Evolutionary conservation across 2,113 vertebrate genomes (phyloP).

Genomic region (Hippocampus comes): DNA sequence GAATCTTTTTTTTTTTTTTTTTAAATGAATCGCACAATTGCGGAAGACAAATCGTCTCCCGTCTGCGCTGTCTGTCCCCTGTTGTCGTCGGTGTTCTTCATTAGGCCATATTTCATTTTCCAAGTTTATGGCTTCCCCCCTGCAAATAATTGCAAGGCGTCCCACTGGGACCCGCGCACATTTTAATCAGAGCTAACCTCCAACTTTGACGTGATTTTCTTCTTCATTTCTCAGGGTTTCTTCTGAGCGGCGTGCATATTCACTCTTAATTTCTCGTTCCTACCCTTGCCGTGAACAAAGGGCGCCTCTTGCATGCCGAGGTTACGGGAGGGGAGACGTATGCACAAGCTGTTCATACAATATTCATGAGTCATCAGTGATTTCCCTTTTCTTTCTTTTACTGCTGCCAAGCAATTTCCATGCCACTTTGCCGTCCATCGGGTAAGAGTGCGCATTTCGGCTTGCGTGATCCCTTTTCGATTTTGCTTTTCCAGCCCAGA

Average conservation of each 20-base stretch:
- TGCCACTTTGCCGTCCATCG: too few species aligned
- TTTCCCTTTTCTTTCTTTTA: constrained; percentile 8
- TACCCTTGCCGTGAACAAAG: constrained; percentile 49
- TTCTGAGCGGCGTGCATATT: constrained; percentile 63
- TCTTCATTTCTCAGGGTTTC: constrained; percentile 52
- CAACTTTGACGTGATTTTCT: constrained; percentile 59
- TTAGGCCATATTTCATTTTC: constrained; percentile 60
- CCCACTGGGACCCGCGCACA: constrained; percentile 40
- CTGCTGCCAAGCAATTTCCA: not conserved
- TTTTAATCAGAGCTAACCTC: constrained; percentile 68
- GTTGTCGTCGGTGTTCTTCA: constrained; percentile 59
- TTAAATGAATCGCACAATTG: constrained; percentile 59
- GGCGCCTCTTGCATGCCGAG: constrained; percentile 31
- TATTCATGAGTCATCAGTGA: constrained; percentile 28
- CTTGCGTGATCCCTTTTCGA: too few species aligned
- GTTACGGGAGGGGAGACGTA: constrained; percentile 20
- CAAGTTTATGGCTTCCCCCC: constrained; percentile 61
- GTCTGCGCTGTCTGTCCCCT: constrained; percentile 42
- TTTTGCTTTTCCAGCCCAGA: too few species aligned
- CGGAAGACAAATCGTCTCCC: constrained; percentile 45
- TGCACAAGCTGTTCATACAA: constrained; percentile 10
- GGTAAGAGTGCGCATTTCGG: not conserved
- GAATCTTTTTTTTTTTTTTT: constrained; percentile 1
- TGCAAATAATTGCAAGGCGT: constrained; percentile 61
- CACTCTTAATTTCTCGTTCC: constrained; percentile 65